Percentiles rank a stretch among this genome's conserved stretches.
These are phyloP conservation scores for Acanthosoma haemorrhoidale DNA, from an alignment of 2,888 invertebrate genomes.

Conservation along the genomic window DNA sequence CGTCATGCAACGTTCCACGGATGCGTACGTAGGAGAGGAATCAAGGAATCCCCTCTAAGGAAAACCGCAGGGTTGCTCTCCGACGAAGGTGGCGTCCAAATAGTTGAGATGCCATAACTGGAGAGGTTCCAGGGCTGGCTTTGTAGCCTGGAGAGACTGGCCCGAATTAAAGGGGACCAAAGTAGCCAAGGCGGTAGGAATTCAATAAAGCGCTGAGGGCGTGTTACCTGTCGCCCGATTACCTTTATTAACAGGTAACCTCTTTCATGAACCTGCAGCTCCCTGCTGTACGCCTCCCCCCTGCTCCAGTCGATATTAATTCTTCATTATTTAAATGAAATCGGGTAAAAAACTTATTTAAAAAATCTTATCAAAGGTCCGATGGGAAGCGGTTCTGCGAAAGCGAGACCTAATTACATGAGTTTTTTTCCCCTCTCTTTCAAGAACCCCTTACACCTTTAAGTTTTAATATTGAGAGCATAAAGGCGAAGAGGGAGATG, in stretches of 20 bases:
- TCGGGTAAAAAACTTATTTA: conserved; percentile 26
- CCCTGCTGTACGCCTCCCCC: background rate
- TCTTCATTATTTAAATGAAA: conserved; percentile 28
- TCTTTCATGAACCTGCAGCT: background rate
- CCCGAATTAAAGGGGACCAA: conserved; percentile 19
- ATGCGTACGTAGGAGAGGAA: no score
- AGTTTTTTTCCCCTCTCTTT: background rate
- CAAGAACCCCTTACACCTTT: background rate
- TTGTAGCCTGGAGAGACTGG: background rate
- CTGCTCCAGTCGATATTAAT: conserved; percentile 10
- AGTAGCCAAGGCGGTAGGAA: background rate
- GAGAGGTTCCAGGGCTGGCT: conserved; percentile 6
- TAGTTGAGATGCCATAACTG: conserved; percentile 27
- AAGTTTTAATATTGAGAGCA: conserved; percentile 27
- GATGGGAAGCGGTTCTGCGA: background rate
- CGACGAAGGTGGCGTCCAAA: conserved; percentile 7
- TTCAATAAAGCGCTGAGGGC: conserved; percentile 12
- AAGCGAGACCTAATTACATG: conserved; percentile 23
- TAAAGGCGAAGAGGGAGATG: background rate
- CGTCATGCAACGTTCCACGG: no score
- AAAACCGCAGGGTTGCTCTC: no score
- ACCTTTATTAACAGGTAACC: conserved; percentile 14
- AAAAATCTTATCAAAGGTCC: conserved; percentile 21
- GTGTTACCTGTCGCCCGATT: background rate
- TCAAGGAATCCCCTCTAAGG: no score